Base-by-base conservation (phyloP, 2,888 invertebrate species). In the Apotomis capreana region DNA sequence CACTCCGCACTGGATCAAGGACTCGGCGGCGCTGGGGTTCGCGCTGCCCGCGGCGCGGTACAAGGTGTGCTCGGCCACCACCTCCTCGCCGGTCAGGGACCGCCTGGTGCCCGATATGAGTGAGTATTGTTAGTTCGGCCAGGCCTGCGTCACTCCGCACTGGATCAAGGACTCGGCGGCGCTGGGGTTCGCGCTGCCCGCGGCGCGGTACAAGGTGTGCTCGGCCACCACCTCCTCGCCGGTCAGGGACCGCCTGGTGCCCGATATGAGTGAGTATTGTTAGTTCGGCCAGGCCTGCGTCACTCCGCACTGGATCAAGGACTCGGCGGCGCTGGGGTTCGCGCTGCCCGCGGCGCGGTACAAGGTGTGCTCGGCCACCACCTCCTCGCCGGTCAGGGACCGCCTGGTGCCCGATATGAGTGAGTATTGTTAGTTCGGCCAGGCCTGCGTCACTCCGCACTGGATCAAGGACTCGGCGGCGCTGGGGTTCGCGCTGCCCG, bases 21-120 rank as follows among this genome's bases (percentile, higher is more conserved):
- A 97, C 46, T 97, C 97, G n/a, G 93, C 96, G 0, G 91, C 94
- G 40, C 94, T 94, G 44, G 97, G 97, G 0, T 96, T 95, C 75
- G 95, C 96, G 0, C 78, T 97, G 57, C 95, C 96, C 0, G 87
- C 94, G 13, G 92, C 94, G 3, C 86, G 93, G 63, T 95, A 95
- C 79, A 89, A 94, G 67, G 93, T 95, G 0, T 89, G 94, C 0
- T 93, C 94, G 0, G 94, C 95, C 46, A 94, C 94, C 6, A 95
- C 95, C 0, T 97, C 97, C 0, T 97, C 97, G 0, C 97, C 97
- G 0, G 94, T 96, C 0, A 95, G 95, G 69, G 88, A 87, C 44
- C 89, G 89, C 10, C 84, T 87, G 0, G 73, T 90, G 68, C 93
- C 93, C 1, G 91, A 93, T 74, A 91, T 93, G 89, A n/a, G n/a